Percentiles rank a stretch among this genome's conserved stretches.
Evolutionary conservation across 2,113 vertebrate genomes (phyloP).

Genomic region (Melanostigma gelatinosum): DNA sequence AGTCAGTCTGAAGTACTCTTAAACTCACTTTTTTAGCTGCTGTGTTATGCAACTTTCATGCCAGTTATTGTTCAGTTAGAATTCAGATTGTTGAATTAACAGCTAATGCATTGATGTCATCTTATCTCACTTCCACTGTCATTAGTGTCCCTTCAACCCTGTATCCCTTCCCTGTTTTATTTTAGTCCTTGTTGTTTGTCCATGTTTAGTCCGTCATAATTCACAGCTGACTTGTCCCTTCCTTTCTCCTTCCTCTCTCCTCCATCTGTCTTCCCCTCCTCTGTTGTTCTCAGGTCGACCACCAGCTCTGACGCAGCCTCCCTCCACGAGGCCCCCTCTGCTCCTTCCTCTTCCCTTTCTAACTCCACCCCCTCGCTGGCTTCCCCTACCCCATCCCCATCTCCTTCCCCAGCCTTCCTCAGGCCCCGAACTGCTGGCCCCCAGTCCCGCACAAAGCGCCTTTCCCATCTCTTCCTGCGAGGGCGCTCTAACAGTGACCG

Average conservation of each 20-base stretch:
- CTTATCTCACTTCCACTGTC: slow-evolving; percentile 63
- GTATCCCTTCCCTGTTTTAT: slow-evolving; percentile 60
- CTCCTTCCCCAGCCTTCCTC: slow-evolving; percentile 82
- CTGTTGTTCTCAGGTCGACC: slow-evolving; percentile 78
- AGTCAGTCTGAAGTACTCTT: slow-evolving; percentile 80
- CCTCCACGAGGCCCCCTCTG: slow-evolving; percentile 79
- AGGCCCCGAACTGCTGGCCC: slow-evolving; percentile 79
- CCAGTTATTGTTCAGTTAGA: neutral
- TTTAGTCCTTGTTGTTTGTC: slow-evolving; percentile 68
- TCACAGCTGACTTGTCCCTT: slow-evolving; percentile 75
- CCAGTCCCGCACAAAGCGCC: slow-evolving; percentile 88
- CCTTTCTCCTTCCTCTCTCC: slow-evolving; percentile 70
- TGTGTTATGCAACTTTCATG: neutral
- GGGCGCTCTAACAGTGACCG: slow-evolving; percentile 85
- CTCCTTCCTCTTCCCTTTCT: slow-evolving; percentile 80
- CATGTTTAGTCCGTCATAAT: slow-evolving; percentile 67
- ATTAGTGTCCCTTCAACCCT: slow-evolving; percentile 36
- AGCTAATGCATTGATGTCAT: slow-evolving; percentile 38
- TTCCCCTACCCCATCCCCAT: slow-evolving; percentile 78
- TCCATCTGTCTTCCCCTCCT: slow-evolving; percentile 61
- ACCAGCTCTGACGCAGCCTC: slow-evolving; percentile 85
- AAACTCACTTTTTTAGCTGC: slow-evolving; percentile 9
- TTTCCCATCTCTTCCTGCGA: slow-evolving; percentile 91
- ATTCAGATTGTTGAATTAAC: slow-evolving; percentile 34
- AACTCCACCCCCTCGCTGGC: slow-evolving; percentile 82